These are phyloP conservation scores for Ips nitidus DNA, from an alignment of 1,140 invertebrate species.

Conservation along the genomic window DNA sequence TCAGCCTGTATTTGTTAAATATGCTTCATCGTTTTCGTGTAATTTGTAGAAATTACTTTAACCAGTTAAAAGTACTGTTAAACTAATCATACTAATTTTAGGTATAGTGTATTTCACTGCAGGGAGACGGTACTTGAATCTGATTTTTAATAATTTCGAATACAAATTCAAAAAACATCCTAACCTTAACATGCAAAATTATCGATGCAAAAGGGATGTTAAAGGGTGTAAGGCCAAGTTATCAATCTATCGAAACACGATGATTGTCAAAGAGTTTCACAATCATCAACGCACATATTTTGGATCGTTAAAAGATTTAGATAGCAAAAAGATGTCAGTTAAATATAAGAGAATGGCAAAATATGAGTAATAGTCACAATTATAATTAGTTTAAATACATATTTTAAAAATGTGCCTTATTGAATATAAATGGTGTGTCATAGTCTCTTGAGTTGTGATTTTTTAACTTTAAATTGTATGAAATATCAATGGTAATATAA, in stretches of 20 bases:
- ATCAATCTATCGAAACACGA: not conserved
- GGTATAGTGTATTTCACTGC: conserved; percentile 9
- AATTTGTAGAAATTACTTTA: not conserved
- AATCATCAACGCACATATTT: not conserved
- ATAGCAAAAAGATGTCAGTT: not conserved
- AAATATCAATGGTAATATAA: too few relatives aligned
- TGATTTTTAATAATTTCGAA: conserved; percentile 19
- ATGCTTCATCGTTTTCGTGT: not conserved
- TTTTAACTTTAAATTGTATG: too few relatives aligned
- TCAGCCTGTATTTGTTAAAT: conserved; percentile 13
- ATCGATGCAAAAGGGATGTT: not conserved
- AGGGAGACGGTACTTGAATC: conserved; percentile 15
- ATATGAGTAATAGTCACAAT: too few relatives aligned
- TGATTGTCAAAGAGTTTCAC: not conserved
- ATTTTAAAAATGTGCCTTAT: too few relatives aligned
- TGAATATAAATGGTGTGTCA: too few relatives aligned
- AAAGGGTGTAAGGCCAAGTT: not conserved
- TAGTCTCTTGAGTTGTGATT: too few relatives aligned
- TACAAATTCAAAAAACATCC: conserved; percentile 11
- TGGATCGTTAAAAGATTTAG: not conserved
- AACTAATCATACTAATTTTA: not conserved
- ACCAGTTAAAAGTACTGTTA: too few relatives aligned
- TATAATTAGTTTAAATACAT: too few relatives aligned
- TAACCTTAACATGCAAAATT: not conserved
- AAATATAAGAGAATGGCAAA: too few relatives aligned